Percentiles rank a stretch among this genome's conserved stretches.
Evolutionary conservation across 2,888 invertebrate genomes (phyloP).

Genomic region (Rhaphigaster nebulosa): DNA sequence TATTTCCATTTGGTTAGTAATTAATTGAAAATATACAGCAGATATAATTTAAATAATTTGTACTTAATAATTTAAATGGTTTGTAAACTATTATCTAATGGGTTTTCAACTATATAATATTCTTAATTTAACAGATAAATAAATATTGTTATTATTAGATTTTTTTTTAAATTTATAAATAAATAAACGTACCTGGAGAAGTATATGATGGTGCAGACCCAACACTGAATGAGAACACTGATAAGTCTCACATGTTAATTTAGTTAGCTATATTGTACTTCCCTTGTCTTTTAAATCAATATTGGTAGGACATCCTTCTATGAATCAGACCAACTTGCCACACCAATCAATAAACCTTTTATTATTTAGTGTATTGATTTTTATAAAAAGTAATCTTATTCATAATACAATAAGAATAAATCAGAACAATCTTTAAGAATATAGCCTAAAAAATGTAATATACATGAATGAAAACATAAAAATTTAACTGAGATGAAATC

Average conservation of each 20-base stretch:
- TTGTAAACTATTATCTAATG: too few relatives aligned
- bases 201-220: background rate
- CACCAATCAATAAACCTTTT: conserved; percentile 3
- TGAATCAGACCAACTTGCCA: background rate
- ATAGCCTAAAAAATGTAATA: background rate
- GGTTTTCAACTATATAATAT: too few relatives aligned
- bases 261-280: conserved; percentile 10
- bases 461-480: background rate
- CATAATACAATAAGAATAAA: background rate
- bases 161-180: background rate
- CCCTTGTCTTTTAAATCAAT: conserved; percentile 27
- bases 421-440: background rate
- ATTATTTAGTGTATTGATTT: conserved; percentile 31
- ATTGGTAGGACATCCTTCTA: background rate
- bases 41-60: background rate
- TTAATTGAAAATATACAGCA: background rate
- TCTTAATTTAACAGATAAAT: background rate
- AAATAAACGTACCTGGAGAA: background rate
- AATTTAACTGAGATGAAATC: background rate
- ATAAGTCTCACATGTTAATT: conserved; percentile 1
- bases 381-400: background rate
- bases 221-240: background rate
- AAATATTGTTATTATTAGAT: background rate
- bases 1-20: background rate
- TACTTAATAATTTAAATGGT: too few relatives aligned